These are phyloP conservation scores for Neodiprion lecontei DNA, from an alignment of 1,140 invertebrate genomes.

Conservation along the genomic window DNA sequence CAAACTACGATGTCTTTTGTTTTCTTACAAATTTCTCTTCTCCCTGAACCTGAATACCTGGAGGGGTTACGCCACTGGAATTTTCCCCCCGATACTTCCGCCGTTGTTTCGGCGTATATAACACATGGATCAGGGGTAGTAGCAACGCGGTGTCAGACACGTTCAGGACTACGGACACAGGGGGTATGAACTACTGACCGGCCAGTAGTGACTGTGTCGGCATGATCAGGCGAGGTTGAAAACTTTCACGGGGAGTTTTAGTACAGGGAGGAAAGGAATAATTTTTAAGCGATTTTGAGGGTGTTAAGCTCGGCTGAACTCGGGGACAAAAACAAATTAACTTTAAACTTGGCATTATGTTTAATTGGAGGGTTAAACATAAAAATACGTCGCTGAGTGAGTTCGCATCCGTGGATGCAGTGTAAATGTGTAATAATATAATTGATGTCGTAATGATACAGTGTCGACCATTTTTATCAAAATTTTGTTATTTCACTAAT, in stretches of 20 bases:
- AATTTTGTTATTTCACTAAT: neutral
- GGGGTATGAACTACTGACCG: neutral
- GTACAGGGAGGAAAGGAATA: neutral
- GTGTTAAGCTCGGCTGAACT: neutral
- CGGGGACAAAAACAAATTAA: neutral
- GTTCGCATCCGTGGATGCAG: neutral
- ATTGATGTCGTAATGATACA: no score
- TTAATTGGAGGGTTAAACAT: constrained; percentile 12
- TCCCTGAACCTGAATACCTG: neutral
- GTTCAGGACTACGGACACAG: neutral
- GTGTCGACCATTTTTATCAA: neutral
- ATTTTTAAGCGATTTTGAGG: neutral
- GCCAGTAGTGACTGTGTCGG: neutral
- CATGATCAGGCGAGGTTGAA: neutral
- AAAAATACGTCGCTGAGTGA: neutral
- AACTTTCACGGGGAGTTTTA: neutral
- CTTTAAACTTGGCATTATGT: neutral
- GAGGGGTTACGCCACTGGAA: no score
- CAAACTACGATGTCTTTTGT: no score
- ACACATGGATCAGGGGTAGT: neutral
- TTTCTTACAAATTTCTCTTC: no score
- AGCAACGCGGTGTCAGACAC: neutral
- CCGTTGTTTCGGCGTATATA: neutral
- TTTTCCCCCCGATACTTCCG: neutral
- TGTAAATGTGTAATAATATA: no score